Evolutionary conservation across 2,888 invertebrate species (phyloP), one percentile per base, ranked within the genome.

Genomic region (Deilephila elpenor): DNA sequence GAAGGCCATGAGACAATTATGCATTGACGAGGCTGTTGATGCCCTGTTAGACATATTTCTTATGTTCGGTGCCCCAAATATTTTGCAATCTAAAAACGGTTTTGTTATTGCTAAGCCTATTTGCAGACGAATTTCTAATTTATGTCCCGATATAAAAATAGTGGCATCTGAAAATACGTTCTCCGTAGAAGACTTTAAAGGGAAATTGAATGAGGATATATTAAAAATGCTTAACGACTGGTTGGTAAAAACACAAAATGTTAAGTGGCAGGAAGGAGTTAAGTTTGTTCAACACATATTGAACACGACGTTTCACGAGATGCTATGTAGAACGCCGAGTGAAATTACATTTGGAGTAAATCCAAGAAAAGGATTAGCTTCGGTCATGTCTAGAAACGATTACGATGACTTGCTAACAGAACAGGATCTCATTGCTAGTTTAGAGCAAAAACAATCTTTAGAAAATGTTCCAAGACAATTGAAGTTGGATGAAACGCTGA

Each of bases 51-150:
- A 86, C 32, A 88, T 90, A 76, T 91, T 89, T 76, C 79, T 90
- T 17, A 79, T 85, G 2, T 90, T 90, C 67, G 91, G 91, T 20
- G 86, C 89, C 3, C 90, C 90, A 20, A 90, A 90, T 77, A 85
- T 91, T 78, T 82, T 91, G 59, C 90, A 89, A 76, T 89, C 88
- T 0, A 89, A 89, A 75, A 90, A 91, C 53, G 89, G 89, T 5
- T 75, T 84, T 17, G 75, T 80, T 0, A 79, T 90, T 7, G 77
- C 83, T n/a, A 86, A 84, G 44, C 84, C 86, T 51, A 88, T 91
- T 73, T 89, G 89, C 73, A 84, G 84, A 71, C 79, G 84, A 19
- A 82, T 90, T 75, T 80, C 83, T 29, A 78, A 74, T 5, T 67
- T 83, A 20, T 86, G 75, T 74, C 84, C 88, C 3, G 82, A 84